Percentiles rank a stretch among this genome's conserved stretches.
phyloP scores from a whole-genome alignment of 2,113 vertebrate genomes.

The Pagrus major region DNA sequence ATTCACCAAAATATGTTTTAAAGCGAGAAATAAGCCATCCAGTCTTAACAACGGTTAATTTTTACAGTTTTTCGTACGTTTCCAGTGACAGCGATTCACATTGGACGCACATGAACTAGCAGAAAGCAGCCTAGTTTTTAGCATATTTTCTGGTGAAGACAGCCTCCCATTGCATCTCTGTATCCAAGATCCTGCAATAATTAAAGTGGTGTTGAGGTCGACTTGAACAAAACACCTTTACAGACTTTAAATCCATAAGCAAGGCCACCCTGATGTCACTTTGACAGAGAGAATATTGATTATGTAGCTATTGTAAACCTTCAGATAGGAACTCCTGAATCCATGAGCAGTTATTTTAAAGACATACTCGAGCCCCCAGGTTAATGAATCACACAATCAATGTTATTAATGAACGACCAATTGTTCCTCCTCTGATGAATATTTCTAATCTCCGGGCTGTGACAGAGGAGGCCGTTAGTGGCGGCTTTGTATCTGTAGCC shows the following conservation, averaged over 20 bases:
- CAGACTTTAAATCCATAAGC: neutral
- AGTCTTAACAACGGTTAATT: no score
- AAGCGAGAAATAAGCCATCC: no score
- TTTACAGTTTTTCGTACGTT: no score
- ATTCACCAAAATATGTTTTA: no score
- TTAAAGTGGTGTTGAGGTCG: neutral
- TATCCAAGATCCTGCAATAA: neutral
- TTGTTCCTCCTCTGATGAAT: slow-evolving; percentile 58
- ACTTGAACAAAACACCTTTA: neutral
- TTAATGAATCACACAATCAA: slow-evolving; percentile 41
- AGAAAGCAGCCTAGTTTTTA: no score
- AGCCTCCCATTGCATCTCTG: neutral
- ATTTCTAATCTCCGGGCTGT: slow-evolving; percentile 36
- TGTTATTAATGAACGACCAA: slow-evolving; percentile 58
- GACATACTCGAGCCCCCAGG: neutral
- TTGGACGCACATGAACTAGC: no score
- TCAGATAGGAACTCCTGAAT: slow-evolving; percentile 21
- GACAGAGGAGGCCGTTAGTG: slow-evolving; percentile 12
- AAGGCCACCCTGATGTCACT: neutral
- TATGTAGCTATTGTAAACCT: slow-evolving; percentile 2
- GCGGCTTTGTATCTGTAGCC: slow-evolving; percentile 8
- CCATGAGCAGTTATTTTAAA: slow-evolving; percentile 24
- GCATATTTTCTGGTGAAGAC: neutral
- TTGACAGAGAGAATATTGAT: slow-evolving; percentile 8
- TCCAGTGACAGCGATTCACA: no score